phyloP scores from a whole-genome alignment of 2,113 vertebrate genomes.

The Siniperca chuatsi region DNA sequence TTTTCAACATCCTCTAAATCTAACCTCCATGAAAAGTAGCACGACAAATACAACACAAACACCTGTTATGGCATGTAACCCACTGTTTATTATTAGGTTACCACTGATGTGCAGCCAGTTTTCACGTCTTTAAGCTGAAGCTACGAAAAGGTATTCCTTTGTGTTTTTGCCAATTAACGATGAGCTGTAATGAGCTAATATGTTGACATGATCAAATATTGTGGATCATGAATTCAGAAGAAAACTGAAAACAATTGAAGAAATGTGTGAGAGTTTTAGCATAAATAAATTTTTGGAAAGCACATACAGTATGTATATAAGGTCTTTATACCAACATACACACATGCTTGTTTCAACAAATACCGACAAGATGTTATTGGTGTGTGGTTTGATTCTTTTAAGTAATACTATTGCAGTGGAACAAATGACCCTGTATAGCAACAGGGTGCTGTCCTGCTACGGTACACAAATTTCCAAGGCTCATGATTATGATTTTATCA shows the following conservation, averaged over 20 bases:
- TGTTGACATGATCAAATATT: conserved; percentile 22
- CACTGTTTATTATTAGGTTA: conserved; percentile 36
- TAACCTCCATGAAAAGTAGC: conserved; percentile 18
- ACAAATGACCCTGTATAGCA: conserved; percentile 33
- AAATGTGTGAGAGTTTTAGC: not conserved
- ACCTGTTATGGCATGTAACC: conserved; percentile 29
- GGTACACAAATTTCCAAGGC: not conserved
- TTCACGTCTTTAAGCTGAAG: conserved; percentile 18
- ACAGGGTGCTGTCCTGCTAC: conserved; percentile 15
- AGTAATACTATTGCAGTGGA: not conserved
- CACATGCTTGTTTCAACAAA: not conserved
- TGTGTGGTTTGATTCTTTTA: not conserved
- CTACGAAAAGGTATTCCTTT: conserved; percentile 20
- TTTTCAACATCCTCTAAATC: conserved; percentile 18
- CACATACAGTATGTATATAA: not conserved
- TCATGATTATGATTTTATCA: conserved; percentile 54
- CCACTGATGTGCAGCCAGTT: conserved; percentile 40
- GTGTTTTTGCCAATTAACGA: conserved; percentile 18
- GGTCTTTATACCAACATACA: not conserved
- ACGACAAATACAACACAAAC: not conserved
- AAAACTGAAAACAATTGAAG: not conserved
- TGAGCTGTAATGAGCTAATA: conserved; percentile 17
- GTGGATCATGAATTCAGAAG: not conserved
- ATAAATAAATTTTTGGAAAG: not conserved
- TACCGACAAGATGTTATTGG: not conserved